These are phyloP conservation scores for Tachina fera DNA, from an alignment of 2,888 invertebrate species.

Conservation along the genomic window DNA sequence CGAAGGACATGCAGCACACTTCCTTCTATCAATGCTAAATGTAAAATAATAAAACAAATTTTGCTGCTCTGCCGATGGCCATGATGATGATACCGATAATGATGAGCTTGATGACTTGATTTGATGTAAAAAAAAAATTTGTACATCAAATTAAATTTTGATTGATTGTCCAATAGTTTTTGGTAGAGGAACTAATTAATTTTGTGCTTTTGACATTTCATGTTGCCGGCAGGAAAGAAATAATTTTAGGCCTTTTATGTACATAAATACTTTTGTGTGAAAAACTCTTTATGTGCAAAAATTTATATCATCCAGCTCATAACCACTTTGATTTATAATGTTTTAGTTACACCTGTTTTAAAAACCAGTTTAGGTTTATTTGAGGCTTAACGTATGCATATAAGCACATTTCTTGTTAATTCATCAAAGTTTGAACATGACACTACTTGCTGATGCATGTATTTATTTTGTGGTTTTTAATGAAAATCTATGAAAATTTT, in stretches of 20 bases:
- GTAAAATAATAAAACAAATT: constrained; percentile 17
- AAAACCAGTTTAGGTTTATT: constrained; percentile 31
- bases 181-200: constrained; percentile 81
- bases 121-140: constrained; percentile 7
- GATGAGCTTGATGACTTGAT: constrained; percentile 12
- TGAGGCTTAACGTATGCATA: constrained; percentile 12
- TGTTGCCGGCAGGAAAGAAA: constrained; percentile 16
- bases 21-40: constrained; percentile 9
- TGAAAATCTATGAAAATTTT: constrained; percentile 64
- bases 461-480: constrained; percentile 69
- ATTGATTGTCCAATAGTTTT: constrained; percentile 77
- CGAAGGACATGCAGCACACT: not conserved
- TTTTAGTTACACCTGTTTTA: constrained; percentile 63
- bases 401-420: not conserved
- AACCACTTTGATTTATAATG: constrained; percentile 58
- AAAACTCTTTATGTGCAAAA: constrained; percentile 25
- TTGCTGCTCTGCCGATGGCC: not conserved
- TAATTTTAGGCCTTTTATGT: not conserved
- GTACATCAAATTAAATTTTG: constrained; percentile 77
- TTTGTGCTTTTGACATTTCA: constrained; percentile 72
- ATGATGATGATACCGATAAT: too few relatives aligned
- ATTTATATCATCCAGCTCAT: constrained; percentile 15
- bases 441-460: constrained; percentile 54
- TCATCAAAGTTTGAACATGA: constrained; percentile 36
- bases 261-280: constrained; percentile 9